phyloP scores from a whole-genome alignment of 2,797 vertebrate species.

The Meriones psammophilus region DNA sequence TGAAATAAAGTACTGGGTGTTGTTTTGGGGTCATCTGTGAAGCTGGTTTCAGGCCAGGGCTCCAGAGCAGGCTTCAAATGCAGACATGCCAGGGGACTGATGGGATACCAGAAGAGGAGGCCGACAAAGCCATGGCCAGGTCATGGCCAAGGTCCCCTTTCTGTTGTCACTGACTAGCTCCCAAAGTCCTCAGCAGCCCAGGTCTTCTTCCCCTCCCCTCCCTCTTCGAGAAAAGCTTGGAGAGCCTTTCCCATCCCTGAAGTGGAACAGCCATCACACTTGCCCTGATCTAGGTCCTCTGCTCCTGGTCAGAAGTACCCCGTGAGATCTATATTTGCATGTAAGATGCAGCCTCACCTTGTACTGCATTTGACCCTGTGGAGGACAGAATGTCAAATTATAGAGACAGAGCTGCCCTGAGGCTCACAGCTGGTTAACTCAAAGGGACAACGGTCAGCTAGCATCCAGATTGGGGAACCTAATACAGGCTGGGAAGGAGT shows the following conservation, averaged over 20 bases:
- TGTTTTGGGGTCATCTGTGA: background rate
- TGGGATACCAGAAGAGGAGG: background rate
- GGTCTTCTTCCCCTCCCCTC: background rate
- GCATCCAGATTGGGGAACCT: background rate
- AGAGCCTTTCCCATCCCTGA: background rate
- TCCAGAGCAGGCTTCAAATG: background rate
- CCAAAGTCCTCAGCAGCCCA: background rate
- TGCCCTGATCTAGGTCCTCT: background rate
- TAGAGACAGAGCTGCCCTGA: background rate
- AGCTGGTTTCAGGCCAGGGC: background rate
- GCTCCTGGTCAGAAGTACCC: background rate
- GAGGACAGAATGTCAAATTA: background rate
- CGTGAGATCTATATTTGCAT: background rate
- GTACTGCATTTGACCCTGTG: background rate
- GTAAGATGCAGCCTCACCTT: background rate
- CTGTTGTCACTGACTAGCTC: background rate
- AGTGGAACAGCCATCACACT: background rate
- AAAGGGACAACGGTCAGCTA: background rate
- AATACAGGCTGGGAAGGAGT: background rate
- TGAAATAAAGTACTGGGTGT: too few relatives aligned
- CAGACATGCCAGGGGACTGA: background rate
- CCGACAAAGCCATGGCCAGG: background rate
- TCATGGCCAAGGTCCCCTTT: background rate
- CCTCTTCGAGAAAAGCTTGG: background rate
- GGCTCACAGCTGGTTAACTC: constrained; percentile 21